Percentiles rank a stretch among this genome's conserved stretches.
These are phyloP conservation scores for Hydropotes inermis DNA, from an alignment of 2,113 vertebrate species.

Conservation along the genomic window DNA sequence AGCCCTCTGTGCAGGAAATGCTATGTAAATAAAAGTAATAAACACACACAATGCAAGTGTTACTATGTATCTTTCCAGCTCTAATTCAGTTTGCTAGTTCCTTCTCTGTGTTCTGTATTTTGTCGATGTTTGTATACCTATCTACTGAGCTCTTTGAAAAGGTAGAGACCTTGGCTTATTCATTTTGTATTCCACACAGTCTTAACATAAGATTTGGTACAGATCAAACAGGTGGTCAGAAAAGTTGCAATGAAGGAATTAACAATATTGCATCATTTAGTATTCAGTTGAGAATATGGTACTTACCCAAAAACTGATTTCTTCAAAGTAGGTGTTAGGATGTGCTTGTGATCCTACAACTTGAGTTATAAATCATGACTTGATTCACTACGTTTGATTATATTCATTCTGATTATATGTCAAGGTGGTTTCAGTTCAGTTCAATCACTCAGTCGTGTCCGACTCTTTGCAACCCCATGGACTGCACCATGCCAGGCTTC, in stretches of 20 bases:
- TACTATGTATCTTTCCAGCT: constrained; percentile 31
- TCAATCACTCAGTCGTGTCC: neutral
- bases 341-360: neutral
- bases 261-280: neutral
- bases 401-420: constrained; percentile 4
- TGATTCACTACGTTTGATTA: neutral
- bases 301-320: neutral
- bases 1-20: constrained; percentile 14
- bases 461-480: neutral
- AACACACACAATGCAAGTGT: neutral
- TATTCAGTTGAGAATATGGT: neutral
- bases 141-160: neutral
- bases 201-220: neutral
- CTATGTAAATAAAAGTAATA: constrained; percentile 12
- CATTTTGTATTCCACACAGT: neutral
- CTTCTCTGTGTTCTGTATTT: constrained; percentile 23
- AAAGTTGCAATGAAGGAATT: neutral
- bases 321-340: neutral
- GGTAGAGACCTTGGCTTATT: neutral
- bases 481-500: neutral
- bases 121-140: neutral
- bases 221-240: constrained; percentile 4
- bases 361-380: neutral
- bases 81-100: constrained; percentile 5
- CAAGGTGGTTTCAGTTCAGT: neutral